Conservation (phyloP, 2,888 invertebrate genomes). For the Phengaris alcon region DNA sequence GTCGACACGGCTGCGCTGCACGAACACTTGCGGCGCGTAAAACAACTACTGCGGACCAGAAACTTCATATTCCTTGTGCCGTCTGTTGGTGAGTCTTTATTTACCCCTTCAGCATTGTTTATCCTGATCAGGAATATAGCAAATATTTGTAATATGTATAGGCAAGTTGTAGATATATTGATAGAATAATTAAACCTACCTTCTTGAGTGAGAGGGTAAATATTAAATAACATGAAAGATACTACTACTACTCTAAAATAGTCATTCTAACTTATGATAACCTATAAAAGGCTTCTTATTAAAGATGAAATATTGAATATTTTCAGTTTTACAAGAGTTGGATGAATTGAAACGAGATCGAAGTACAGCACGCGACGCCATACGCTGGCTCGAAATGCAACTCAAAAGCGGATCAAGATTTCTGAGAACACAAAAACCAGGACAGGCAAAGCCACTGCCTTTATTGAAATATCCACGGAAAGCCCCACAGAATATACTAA, state of each 20-base stretch:
- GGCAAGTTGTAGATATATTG: no score
- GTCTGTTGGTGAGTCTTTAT: conserved; percentile 83
- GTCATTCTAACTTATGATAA: no score
- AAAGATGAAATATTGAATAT: neutral
- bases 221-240: no score
- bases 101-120: neutral
- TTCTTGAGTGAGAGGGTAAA: neutral
- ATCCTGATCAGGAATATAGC: no score
- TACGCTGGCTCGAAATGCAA: conserved; percentile 94
- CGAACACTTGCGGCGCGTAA: conserved; percentile 87
- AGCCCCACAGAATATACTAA: conserved; percentile 76
- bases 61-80: conserved; percentile 94
- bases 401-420: conserved; percentile 92
- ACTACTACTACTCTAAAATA: no score
- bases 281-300: no score
- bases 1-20: conserved; percentile 90
- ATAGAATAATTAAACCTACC: neutral
- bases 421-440: conserved; percentile 90
- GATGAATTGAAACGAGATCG: conserved; percentile 93
- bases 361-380: conserved; percentile 91
- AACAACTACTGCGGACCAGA: conserved; percentile 88
- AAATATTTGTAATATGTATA: no score
- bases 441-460: conserved; percentile 86
- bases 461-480: conserved; percentile 73
- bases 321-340: conserved; percentile 90